Base-by-base conservation (phyloP, 2,888 invertebrate genomes). In the Cloeon dipterum region DNA sequence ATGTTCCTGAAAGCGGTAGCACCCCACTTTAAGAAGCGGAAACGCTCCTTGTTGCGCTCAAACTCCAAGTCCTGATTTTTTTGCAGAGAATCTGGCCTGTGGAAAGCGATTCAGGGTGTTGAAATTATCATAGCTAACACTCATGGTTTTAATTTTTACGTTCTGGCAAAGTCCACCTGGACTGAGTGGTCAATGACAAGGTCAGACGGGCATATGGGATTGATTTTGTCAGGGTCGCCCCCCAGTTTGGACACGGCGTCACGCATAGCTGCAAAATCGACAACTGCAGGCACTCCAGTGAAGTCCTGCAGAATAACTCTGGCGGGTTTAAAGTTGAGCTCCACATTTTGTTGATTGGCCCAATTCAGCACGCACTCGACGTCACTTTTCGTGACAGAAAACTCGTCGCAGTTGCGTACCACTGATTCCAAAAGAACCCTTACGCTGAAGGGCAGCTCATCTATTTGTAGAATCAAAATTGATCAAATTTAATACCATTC, bases 251-350 rank as follows among this genome's bases (percentile, higher is more conserved):
- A 70, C 0, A 98, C 86, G 1, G 93, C 91, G 57, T 94, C 93
- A 40, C 96, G 65, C 96, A 98, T 96, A 1, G 93, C 91, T 11
- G 96, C 96, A 61, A 98, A 89, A 59, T 98, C 96, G 1, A 98
- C 96, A 18, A 98, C 89, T 1, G 93, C 94, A 2, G 96, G 96
- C 0, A 98, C 94, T 3, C 96, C 96, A 11, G 94, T 98, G 44
- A 86, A 71, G 54, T 88, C 86, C 81, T 86, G 53, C 17, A 98
- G 62, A 43, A 98, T 81, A 40, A 96, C 96, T 46, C 96, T 64
- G 1, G 94, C 83, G 0, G 96, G 96, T 56, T 86, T 88, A 57
- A 96, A 98, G 0, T 93, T 78, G 20, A 98, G 77, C 62, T 98
- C 96, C 20, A 85, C 78, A 0, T 52, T 48, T 54, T 86, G 82